phyloP scores from a whole-genome alignment of 2,888 invertebrate genomes.

The Epirrhoe alternata region DNA sequence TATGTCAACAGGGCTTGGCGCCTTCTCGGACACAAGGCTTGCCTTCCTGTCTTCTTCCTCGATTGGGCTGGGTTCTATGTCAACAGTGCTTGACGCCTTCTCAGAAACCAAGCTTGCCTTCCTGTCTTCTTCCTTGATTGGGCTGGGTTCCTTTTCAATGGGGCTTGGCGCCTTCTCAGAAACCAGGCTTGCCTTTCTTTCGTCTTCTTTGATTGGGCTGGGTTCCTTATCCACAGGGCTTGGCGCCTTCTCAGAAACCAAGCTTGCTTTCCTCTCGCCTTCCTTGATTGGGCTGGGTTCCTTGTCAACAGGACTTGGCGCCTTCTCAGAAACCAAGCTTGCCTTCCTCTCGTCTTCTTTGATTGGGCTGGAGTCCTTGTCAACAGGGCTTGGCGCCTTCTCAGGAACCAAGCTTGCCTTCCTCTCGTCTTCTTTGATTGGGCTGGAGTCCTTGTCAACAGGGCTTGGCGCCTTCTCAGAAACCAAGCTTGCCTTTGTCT shows the following conservation, averaged over 20 bases:
- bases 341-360: not conserved
- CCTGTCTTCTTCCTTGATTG: slow-evolving; percentile 7
- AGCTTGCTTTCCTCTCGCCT: slow-evolving; percentile 23
- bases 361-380: not conserved
- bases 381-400: slow-evolving; percentile 4
- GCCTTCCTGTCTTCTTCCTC: slow-evolving; percentile 20
- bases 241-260: slow-evolving; percentile 24
- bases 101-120: slow-evolving; percentile 8
- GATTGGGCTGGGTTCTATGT: slow-evolving; percentile 31
- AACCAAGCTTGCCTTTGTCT: not conserved
- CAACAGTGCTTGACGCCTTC: slow-evolving; percentile 4
- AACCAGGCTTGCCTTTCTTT: slow-evolving; percentile 20
- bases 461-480: slow-evolving; percentile 27
- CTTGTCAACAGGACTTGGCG: slow-evolving; percentile 10
- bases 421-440: slow-evolving; percentile 14
- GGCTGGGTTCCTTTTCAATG: slow-evolving; percentile 14
- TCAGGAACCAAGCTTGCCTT: slow-evolving; percentile 13
- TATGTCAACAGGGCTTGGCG: slow-evolving; percentile 27
- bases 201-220: slow-evolving; percentile 5
- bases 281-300: not conserved
- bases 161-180: slow-evolving; percentile 8
- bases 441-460: slow-evolving; percentile 6
- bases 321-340: slow-evolving; percentile 17
- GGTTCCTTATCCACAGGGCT: slow-evolving; percentile 18
- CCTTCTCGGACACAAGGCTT: slow-evolving; percentile 28